These are phyloP conservation scores for Pipa parva DNA, from an alignment of 2,113 vertebrate species.

Conservation along the genomic window DNA sequence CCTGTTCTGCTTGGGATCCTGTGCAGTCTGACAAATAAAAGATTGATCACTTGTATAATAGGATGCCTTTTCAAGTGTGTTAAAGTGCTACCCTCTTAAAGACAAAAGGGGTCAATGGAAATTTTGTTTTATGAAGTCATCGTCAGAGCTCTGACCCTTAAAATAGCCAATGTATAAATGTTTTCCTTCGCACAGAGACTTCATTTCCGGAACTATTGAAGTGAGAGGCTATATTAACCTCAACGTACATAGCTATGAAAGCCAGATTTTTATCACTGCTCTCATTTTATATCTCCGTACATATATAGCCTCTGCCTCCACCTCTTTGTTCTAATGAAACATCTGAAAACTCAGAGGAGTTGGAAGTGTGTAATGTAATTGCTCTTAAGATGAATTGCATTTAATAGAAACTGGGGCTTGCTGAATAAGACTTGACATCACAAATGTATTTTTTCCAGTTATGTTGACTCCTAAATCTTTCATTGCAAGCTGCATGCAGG, in stretches of 20 bases:
- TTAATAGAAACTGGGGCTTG: slow-evolving; percentile 5
- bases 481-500: too few relatives aligned
- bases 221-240: slow-evolving; percentile 52
- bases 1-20: slow-evolving; percentile 32
- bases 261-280: slow-evolving; percentile 1
- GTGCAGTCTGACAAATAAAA: slow-evolving; percentile 17
- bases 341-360: not conserved
- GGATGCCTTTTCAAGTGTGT: slow-evolving; percentile 33
- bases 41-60: slow-evolving; percentile 21
- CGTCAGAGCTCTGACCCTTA: slow-evolving; percentile 48
- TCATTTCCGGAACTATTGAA: slow-evolving; percentile 55
- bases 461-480: too few relatives aligned
- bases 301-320: not conserved
- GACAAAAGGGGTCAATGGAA: slow-evolving; percentile 45
- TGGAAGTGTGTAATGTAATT: slow-evolving; percentile 8
- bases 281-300: slow-evolving; percentile 23
- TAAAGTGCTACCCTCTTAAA: slow-evolving; percentile 37
- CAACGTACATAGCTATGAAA: slow-evolving; percentile 31
- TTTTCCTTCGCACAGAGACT: slow-evolving; percentile 46
- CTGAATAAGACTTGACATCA: too few relatives aligned
- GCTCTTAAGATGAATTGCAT: slow-evolving; percentile 10
- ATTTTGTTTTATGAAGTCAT: slow-evolving; percentile 41
- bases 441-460: too few relatives aligned
- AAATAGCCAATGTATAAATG: slow-evolving; percentile 48
- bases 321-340: not conserved